Conservation (phyloP, 2,888 invertebrate species). For the Gymnoscelis rufifasciata region DNA sequence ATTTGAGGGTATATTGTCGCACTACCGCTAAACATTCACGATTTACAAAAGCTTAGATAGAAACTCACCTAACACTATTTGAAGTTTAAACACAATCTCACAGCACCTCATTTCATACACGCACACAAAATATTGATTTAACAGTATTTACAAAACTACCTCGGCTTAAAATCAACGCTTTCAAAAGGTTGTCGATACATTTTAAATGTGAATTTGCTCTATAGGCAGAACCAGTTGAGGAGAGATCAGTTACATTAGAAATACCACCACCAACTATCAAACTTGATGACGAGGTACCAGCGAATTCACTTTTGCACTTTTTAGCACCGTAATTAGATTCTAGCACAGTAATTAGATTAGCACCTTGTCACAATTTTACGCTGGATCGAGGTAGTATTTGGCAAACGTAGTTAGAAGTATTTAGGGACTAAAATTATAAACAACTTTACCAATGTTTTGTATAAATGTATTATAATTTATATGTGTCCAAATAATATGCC, state of each 20-base stretch:
- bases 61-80: slow-evolving; percentile 3
- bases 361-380: background rate
- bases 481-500: slow-evolving; percentile 32
- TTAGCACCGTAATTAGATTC: slow-evolving; percentile 17
- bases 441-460: slow-evolving; percentile 15
- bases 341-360: slow-evolving; percentile 14
- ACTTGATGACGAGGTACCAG: slow-evolving; percentile 68
- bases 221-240: slow-evolving; percentile 65
- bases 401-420: slow-evolving; percentile 19
- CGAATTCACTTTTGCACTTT: slow-evolving; percentile 30
- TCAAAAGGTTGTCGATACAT: slow-evolving; percentile 59
- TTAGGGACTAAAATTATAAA: slow-evolving; percentile 1
- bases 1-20: slow-evolving; percentile 47
- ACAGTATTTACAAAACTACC: slow-evolving; percentile 15
- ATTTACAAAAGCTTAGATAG: background rate
- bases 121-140: slow-evolving; percentile 24
- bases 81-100: slow-evolving; percentile 5
- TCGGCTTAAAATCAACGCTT: slow-evolving; percentile 12
- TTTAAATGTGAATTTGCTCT: slow-evolving; percentile 56
- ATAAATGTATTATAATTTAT: slow-evolving; percentile 24
- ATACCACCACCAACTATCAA: slow-evolving; percentile 61
- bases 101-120: slow-evolving; percentile 24
- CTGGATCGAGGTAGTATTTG: slow-evolving; percentile 13
- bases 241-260: slow-evolving; percentile 58
- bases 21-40: background rate